phyloP scores from a whole-genome alignment of 1,140 invertebrate species.

The Lepidurus couesii region DNA sequence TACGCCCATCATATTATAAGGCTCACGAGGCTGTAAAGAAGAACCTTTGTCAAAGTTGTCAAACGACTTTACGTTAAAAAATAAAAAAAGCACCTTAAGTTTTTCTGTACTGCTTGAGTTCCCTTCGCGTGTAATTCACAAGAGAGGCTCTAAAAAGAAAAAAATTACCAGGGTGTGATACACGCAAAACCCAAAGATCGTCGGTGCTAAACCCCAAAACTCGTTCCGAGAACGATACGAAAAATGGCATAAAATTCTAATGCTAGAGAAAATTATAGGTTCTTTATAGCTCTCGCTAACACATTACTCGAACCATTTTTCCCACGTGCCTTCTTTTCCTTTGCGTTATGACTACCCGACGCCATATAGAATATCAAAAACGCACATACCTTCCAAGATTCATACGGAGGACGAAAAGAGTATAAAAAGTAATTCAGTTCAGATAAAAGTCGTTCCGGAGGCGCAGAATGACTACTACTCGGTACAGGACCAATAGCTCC shows the following conservation, averaged over 20 bases:
- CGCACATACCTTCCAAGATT: not conserved
- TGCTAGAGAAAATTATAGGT: conserved; percentile 1
- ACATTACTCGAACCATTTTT: not conserved
- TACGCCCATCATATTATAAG: conserved; percentile 5
- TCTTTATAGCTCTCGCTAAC: not conserved
- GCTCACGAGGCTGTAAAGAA: not conserved
- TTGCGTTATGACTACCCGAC: conserved; percentile 10
- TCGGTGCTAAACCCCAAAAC: not conserved
- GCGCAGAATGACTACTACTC: not conserved
- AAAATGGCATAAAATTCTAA: conserved; percentile 19
- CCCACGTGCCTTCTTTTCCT: not conserved
- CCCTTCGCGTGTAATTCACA: conserved; percentile 3
- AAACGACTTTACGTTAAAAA: not conserved
- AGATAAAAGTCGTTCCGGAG: not conserved
- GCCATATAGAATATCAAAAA: not conserved
- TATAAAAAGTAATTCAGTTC: not conserved
- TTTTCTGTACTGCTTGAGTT: not conserved
- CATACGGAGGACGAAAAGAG: not conserved
- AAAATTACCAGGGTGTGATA: not conserved
- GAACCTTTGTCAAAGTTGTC: not conserved
- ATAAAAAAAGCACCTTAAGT: not conserved
- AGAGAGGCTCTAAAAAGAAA: not conserved
- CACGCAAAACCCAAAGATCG: not conserved
- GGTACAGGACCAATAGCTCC: conserved; percentile 7
- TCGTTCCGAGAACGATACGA: not conserved